Conservation (phyloP, 2,797 vertebrate species). For the Manis javanica region DNA sequence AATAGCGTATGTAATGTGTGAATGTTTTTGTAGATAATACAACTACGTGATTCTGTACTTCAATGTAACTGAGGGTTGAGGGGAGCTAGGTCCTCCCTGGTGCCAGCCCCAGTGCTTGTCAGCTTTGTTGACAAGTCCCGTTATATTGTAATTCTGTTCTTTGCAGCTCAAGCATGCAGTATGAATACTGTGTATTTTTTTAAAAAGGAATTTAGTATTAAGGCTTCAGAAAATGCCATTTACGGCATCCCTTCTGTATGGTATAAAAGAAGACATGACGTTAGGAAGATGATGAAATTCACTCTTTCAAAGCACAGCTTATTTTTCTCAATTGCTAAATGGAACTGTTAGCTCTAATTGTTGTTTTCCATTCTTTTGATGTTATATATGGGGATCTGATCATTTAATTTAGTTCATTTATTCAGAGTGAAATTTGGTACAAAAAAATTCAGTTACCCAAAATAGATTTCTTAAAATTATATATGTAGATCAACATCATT, state of each 20-base stretch:
- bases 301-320: slow-evolving; percentile 74
- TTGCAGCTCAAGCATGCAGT: slow-evolving; percentile 81
- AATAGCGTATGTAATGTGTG: slow-evolving; percentile 77
- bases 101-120: slow-evolving; percentile 76
- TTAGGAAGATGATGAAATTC: slow-evolving; percentile 58
- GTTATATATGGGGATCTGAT: slow-evolving; percentile 39
- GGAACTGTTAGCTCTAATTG: slow-evolving; percentile 22
- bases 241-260: slow-evolving; percentile 81
- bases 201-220: slow-evolving; percentile 65
- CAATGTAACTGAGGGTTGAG: slow-evolving; percentile 65
- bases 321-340: slow-evolving; percentile 63
- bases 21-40: slow-evolving; percentile 76
- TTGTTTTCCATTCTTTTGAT: slow-evolving; percentile 5
- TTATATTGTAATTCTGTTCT: slow-evolving; percentile 77
- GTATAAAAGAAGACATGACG: slow-evolving; percentile 58
- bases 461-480: slow-evolving; percentile 58
- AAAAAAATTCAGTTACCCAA: slow-evolving; percentile 57
- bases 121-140: slow-evolving; percentile 65
- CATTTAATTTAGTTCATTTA: slow-evolving; percentile 65
- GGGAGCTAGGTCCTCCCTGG: slow-evolving; percentile 64
- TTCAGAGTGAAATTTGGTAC: slow-evolving; percentile 63
- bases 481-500: slow-evolving; percentile 61
- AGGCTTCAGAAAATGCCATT: slow-evolving; percentile 83
- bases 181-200: slow-evolving; percentile 88
- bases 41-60: slow-evolving; percentile 72